Evolutionary conservation across 1,140 invertebrate genomes (phyloP).

Genomic region (Drosophila ercepeae): DNA sequence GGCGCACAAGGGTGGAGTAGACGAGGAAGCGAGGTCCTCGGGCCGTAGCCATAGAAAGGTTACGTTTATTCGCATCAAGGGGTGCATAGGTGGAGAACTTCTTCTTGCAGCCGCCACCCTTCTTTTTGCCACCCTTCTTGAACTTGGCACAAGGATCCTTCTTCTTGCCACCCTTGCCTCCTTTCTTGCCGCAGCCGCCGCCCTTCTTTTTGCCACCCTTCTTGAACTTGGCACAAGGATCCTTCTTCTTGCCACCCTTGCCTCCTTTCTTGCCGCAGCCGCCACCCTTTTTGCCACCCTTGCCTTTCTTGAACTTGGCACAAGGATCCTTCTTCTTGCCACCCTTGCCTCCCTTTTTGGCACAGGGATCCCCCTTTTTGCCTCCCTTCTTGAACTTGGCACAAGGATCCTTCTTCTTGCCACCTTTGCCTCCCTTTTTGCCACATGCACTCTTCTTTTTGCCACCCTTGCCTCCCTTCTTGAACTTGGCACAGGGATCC

Average conservation of each 20-base stretch:
- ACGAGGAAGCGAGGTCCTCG: slow-evolving; percentile 20
- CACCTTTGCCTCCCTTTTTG: slow-evolving; percentile 10
- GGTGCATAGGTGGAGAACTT: slow-evolving; percentile 49
- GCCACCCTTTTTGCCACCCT: not conserved
- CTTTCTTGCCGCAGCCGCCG: slow-evolving; percentile 4
- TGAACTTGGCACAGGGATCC: slow-evolving; percentile 53
- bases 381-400: slow-evolving; percentile 37
- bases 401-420: slow-evolving; percentile 44
- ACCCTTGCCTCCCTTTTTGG: not conserved
- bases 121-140: slow-evolving; percentile 20
- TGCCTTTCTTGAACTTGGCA: slow-evolving; percentile 32
- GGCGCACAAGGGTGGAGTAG: slow-evolving; percentile 48
- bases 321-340: slow-evolving; percentile 1
- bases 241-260: slow-evolving; percentile 47
- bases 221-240: slow-evolving; percentile 43
- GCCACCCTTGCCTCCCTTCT: not conserved
- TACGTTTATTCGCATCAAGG: slow-evolving; percentile 23
- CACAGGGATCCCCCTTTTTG: not conserved
- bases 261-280: slow-evolving; percentile 14
- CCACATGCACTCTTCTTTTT: not conserved
- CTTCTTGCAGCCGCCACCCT: slow-evolving; percentile 3
- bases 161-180: slow-evolving; percentile 35
- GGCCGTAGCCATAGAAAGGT: slow-evolving; percentile 24
- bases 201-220: slow-evolving; percentile 12
- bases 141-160: slow-evolving; percentile 49